These are phyloP conservation scores for Rhamnusium bicolor DNA, from an alignment of 2,888 invertebrate species.

Conservation along the genomic window DNA sequence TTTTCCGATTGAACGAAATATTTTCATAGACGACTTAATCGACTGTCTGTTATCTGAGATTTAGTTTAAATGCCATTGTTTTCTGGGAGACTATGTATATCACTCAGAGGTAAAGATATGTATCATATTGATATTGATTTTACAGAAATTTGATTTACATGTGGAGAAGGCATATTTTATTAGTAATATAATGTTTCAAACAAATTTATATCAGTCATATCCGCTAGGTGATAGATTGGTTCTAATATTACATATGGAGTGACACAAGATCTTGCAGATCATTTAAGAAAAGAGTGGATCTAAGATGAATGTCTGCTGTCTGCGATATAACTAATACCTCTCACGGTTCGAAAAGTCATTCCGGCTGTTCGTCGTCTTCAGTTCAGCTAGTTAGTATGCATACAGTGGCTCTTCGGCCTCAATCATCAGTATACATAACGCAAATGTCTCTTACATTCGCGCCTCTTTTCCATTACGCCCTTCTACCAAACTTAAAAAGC, in stretches of 20 bases:
- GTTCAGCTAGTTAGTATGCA: constrained; percentile 59
- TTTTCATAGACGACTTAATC: too few species aligned
- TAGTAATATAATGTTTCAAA: not conserved
- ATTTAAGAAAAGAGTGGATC: constrained; percentile 30
- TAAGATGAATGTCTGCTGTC: constrained; percentile 52
- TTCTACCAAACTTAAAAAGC: constrained; percentile 64
- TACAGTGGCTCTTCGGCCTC: constrained; percentile 59
- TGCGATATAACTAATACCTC: constrained; percentile 51
- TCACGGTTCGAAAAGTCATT: constrained; percentile 55
- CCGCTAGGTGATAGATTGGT: constrained; percentile 24
- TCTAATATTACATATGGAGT: constrained; percentile 28
- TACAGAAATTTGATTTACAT: too few species aligned
- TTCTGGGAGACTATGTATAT: too few species aligned
- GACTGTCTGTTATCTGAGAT: too few species aligned
- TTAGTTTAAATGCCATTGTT: too few species aligned
- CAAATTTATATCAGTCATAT: not conserved
- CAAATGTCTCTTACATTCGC: constrained; percentile 67
- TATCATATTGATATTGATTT: too few species aligned
- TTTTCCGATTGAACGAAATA: too few species aligned
- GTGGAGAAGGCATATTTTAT: not conserved
- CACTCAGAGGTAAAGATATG: not conserved
- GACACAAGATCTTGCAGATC: constrained; percentile 20
- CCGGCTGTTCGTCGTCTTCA: constrained; percentile 38
- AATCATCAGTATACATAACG: constrained; percentile 67
- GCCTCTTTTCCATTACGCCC: constrained; percentile 65